Conservation (phyloP, 2,113 vertebrate genomes). For the Drymodes brunneopygia region DNA sequence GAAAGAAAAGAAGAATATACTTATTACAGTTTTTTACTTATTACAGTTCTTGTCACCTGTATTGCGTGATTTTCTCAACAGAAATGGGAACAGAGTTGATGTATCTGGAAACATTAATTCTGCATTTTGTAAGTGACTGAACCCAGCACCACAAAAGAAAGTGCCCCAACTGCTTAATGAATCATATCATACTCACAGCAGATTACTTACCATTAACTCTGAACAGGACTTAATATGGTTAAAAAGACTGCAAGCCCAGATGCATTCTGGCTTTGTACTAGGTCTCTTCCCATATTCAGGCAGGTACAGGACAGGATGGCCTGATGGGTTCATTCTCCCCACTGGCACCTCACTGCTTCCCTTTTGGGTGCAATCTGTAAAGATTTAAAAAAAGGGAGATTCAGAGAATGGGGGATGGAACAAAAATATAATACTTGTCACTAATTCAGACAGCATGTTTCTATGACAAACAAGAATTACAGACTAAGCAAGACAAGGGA, state of each 20-base stretch:
- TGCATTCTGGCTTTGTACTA: neutral
- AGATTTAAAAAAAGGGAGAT: neutral
- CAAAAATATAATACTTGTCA: neutral
- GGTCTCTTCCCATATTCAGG: neutral
- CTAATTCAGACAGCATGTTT: neutral
- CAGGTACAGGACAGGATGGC: neutral
- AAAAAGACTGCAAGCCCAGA: neutral
- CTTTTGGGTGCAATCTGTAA: neutral
- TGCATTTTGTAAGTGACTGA: neutral
- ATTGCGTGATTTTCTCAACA: neutral
- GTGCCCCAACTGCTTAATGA: neutral
- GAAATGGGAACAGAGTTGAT: neutral
- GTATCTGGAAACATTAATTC: neutral
- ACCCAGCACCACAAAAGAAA: neutral
- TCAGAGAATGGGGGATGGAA: rapidly evolving
- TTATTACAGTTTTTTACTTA: neutral
- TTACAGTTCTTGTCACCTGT: neutral
- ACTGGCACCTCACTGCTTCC: neutral
- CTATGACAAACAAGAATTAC: neutral
- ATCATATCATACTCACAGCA: neutral
- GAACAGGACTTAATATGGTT: neutral
- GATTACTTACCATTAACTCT: neutral
- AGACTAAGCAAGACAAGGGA: neutral
- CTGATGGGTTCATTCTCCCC: neutral
- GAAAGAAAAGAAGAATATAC: neutral